A percentile compares a stretch with the other conserved stretches of the same genome.
Conservation (phyloP, 2,113 vertebrate species). For the Taurulus bubalis region DNA sequence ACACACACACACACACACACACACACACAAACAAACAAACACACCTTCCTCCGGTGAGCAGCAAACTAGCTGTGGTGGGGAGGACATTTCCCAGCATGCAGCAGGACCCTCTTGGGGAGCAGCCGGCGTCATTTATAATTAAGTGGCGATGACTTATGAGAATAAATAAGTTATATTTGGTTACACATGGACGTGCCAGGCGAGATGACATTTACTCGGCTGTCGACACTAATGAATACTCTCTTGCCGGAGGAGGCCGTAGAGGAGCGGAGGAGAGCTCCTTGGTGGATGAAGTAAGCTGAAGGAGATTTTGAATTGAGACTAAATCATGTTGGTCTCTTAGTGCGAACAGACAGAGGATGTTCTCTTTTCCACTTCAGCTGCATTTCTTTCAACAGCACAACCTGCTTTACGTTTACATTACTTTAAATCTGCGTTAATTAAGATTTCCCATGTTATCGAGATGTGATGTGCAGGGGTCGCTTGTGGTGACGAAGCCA, state of each 20-base stretch:
- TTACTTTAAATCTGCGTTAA: background rate
- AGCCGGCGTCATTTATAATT: conserved; percentile 78
- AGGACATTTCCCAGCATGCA: conserved; percentile 64
- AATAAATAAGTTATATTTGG: conserved; percentile 80
- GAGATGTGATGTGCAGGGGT: background rate
- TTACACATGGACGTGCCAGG: conserved; percentile 59
- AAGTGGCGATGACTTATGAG: conserved; percentile 67
- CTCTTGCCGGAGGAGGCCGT: conserved; percentile 33
- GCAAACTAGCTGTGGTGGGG: conserved; percentile 1
- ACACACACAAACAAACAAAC: background rate
- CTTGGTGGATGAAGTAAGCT: conserved; percentile 1
- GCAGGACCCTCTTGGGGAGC: conserved; percentile 55
- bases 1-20: background rate
- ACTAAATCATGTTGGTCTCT: background rate
- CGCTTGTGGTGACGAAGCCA: background rate
- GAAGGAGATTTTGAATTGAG: background rate
- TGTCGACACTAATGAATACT: conserved; percentile 70
- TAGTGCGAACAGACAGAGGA: background rate
- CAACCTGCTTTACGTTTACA: background rate
- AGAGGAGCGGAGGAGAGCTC: conserved; percentile 4
- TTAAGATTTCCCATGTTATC: background rate
- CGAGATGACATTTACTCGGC: conserved; percentile 75
- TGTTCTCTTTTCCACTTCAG: background rate
- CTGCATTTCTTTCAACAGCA: background rate
- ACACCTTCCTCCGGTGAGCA: background rate